Evolutionary conservation across 2,888 invertebrate species (phyloP).

Genomic region (Agrilus cyanescens): DNA sequence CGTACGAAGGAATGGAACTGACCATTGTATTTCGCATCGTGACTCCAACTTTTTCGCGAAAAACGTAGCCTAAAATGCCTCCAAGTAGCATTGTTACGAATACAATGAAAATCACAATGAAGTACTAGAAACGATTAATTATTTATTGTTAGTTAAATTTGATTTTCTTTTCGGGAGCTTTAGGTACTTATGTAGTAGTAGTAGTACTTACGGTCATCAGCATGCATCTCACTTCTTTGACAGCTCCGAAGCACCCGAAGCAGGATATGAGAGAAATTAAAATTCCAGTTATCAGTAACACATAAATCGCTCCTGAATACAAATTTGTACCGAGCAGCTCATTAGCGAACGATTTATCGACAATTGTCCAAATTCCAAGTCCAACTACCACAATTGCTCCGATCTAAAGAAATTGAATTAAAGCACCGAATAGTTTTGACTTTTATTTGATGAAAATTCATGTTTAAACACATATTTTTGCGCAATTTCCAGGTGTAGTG

Average conservation of each 20-base stretch:
- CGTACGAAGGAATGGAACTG: slow-evolving; percentile 4
- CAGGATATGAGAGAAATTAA: slow-evolving; percentile 74
- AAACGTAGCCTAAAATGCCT: slow-evolving; percentile 11
- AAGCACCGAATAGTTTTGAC: slow-evolving; percentile 1
- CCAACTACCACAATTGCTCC: slow-evolving; percentile 67
- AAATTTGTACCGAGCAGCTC: slow-evolving; percentile 78
- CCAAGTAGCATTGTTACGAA: slow-evolving; percentile 62
- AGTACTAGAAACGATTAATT: slow-evolving; percentile 54
- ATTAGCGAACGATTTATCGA: slow-evolving; percentile 73
- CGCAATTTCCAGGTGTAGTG: too few species aligned
- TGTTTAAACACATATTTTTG: too few species aligned
- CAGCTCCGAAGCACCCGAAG: slow-evolving; percentile 88
- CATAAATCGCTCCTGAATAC: slow-evolving; percentile 75
- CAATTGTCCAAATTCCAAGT: slow-evolving; percentile 74
- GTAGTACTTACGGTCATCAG: slow-evolving; percentile 74
- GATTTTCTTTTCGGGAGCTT: neutral
- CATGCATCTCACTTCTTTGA: slow-evolving; percentile 88
- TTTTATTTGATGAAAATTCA: too few species aligned
- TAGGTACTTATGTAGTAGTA: too few species aligned
- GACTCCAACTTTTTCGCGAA: slow-evolving; percentile 9
- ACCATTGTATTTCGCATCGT: slow-evolving; percentile 5
- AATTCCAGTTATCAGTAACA: slow-evolving; percentile 71
- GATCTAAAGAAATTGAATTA: slow-evolving; percentile 42
- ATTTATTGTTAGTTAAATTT: neutral
- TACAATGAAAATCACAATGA: slow-evolving; percentile 75